These are phyloP conservation scores for Meles meles DNA, from an alignment of 2,113 vertebrate species.

Conservation along the genomic window DNA sequence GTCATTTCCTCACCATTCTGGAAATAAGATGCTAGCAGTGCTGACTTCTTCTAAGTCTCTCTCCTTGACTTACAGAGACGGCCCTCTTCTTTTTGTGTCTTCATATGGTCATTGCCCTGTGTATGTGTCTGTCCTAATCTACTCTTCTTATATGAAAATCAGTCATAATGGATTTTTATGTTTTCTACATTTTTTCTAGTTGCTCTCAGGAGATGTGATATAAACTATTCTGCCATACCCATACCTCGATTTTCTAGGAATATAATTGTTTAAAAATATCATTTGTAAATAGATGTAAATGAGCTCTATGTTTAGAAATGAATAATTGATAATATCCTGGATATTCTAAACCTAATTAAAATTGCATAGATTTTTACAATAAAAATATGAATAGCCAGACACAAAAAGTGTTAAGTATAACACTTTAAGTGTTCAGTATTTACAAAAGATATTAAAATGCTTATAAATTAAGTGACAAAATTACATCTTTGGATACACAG, in stretches of 20 bases:
- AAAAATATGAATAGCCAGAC: neutral
- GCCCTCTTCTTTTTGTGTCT: neutral
- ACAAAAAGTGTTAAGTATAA: neutral
- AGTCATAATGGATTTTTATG: neutral
- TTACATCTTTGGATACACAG: neutral
- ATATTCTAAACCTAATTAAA: neutral
- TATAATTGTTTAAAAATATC: neutral
- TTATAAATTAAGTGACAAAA: neutral
- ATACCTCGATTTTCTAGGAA: neutral
- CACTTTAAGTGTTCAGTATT: neutral
- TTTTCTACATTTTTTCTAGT: neutral
- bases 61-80: neutral
- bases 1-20: neutral
- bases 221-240: neutral
- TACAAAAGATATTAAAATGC: neutral
- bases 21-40: neutral
- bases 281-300: neutral
- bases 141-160: neutral
- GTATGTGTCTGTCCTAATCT: neutral
- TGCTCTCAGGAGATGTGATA: neutral
- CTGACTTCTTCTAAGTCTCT: neutral
- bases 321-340: neutral
- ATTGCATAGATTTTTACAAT: neutral
- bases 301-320: neutral
- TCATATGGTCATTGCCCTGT: neutral